These are phyloP conservation scores for Nephrotoma flavescens DNA, from an alignment of 2,888 invertebrate species.

Conservation along the genomic window DNA sequence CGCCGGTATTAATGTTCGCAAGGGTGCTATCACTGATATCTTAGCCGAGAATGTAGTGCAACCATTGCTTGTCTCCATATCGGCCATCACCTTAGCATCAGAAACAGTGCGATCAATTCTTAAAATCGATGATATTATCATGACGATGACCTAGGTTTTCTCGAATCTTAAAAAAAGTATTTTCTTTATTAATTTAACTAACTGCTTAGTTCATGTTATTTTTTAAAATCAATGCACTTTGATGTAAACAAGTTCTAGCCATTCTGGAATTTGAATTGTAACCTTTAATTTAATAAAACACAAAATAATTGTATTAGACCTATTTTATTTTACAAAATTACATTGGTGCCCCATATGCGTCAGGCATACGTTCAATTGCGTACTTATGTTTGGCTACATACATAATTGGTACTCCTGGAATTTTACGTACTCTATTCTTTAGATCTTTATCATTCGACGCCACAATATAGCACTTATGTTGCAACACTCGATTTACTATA, in stretches of 20 bases:
- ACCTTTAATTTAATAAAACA: slow-evolving; percentile 1
- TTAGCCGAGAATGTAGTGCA: slow-evolving; percentile 94
- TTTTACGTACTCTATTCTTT: slow-evolving; percentile 87
- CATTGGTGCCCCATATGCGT: slow-evolving; percentile 65
- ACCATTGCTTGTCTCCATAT: slow-evolving; percentile 87
- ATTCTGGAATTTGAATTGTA: not conserved
- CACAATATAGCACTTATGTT: slow-evolving; percentile 99
- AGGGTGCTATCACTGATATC: slow-evolving; percentile 93
- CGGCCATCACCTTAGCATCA: slow-evolving; percentile 84
- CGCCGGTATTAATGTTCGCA: slow-evolving; percentile 92
- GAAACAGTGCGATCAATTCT: slow-evolving; percentile 96
- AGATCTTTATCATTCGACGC: slow-evolving; percentile 98
- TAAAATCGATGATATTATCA: slow-evolving; percentile 97
- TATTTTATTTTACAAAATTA: slow-evolving; percentile 1
- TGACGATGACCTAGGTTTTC: not conserved
- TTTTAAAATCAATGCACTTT: not conserved
- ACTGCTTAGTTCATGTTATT: not conserved
- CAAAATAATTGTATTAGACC: not conserved
- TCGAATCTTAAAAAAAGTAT: slow-evolving; percentile 15
- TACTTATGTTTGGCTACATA: slow-evolving; percentile 85
- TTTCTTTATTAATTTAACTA: not conserved
- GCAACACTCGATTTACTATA: slow-evolving; percentile 84
- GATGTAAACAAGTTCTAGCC: not conserved
- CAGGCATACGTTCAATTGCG: slow-evolving; percentile 97
- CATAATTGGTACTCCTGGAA: slow-evolving; percentile 99